A percentile compares a stretch with the other conserved stretches of the same genome.
These are phyloP conservation scores for Melipona beecheii DNA, from an alignment of 2,888 invertebrate genomes.

Conservation along the genomic window DNA sequence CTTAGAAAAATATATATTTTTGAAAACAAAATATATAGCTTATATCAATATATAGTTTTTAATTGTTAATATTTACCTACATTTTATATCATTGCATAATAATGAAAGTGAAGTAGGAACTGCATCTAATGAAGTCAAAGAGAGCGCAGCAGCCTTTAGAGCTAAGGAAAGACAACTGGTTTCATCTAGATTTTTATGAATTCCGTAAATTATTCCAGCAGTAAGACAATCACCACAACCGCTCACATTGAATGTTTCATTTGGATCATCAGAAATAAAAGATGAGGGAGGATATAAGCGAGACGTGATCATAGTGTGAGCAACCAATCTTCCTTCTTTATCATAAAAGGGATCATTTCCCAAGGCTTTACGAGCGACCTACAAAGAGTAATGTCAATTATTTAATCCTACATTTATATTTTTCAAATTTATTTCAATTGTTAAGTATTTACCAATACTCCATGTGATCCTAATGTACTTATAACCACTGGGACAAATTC, in stretches of 20 bases:
- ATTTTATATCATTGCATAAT: slow-evolving; percentile 21
- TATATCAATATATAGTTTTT: background rate
- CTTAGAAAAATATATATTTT: background rate
- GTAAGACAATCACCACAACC: slow-evolving; percentile 83
- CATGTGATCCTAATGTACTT: slow-evolving; percentile 78
- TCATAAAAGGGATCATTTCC: slow-evolving; percentile 70
- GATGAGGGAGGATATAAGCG: slow-evolving; percentile 72
- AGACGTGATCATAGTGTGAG: slow-evolving; percentile 64
- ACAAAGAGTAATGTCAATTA: slow-evolving; percentile 20
- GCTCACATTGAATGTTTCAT: slow-evolving; percentile 74
- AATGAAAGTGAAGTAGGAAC: slow-evolving; percentile 71
- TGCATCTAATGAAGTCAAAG: slow-evolving; percentile 76
- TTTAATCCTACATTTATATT: background rate
- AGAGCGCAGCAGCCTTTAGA: slow-evolving; percentile 77
- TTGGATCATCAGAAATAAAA: slow-evolving; percentile 30
- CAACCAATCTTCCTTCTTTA: slow-evolving; percentile 64
- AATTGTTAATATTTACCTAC: background rate
- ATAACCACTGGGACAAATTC: slow-evolving; percentile 77
- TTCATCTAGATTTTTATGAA: slow-evolving; percentile 76
- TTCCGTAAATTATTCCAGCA: slow-evolving; percentile 80
- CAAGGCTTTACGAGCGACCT: slow-evolving; percentile 73
- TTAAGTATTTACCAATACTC: slow-evolving; percentile 75
- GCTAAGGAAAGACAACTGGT: slow-evolving; percentile 74
- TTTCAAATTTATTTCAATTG: background rate
- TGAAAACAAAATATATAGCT: background rate